phyloP scores from a whole-genome alignment of 2,797 vertebrate genomes.

The Anguilla megastoma region DNA sequence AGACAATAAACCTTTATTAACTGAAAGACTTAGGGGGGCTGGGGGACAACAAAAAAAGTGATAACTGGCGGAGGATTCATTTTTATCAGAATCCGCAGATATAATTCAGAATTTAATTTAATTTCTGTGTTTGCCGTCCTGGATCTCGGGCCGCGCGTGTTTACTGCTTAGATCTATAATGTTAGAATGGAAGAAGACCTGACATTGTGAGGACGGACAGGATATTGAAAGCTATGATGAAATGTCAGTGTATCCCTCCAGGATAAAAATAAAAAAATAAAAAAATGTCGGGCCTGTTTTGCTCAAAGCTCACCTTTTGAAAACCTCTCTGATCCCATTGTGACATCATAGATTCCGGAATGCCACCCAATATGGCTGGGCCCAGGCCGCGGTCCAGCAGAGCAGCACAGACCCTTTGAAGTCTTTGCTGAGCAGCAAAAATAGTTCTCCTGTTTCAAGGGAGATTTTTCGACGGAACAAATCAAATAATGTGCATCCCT shows the following conservation, averaged over 20 bases:
- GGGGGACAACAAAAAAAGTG: background rate
- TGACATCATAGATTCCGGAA: background rate
- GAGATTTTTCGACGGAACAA: background rate
- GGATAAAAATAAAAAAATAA: background rate
- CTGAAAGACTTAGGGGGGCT: background rate
- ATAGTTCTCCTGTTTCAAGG: background rate
- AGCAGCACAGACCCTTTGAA: background rate
- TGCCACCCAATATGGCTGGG: background rate
- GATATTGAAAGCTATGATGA: background rate
- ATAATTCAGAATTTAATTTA: constrained; percentile 2
- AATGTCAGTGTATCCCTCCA: background rate
- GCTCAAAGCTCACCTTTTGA: background rate
- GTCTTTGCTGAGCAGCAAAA: background rate
- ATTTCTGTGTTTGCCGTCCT: background rate
- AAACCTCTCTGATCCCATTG: background rate
- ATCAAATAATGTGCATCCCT: too few relatives aligned
- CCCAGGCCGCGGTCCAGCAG: background rate
- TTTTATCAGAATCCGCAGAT: constrained; percentile 6
- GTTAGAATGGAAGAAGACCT: background rate
- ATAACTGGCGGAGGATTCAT: background rate
- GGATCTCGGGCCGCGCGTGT: background rate
- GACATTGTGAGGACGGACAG: background rate
- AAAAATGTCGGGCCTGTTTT: background rate
- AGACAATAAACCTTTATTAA: constrained; percentile 24
- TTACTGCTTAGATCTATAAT: background rate